phyloP scores from a whole-genome alignment of 2,797 vertebrate genomes.

The Erithacus rubecula region DNA sequence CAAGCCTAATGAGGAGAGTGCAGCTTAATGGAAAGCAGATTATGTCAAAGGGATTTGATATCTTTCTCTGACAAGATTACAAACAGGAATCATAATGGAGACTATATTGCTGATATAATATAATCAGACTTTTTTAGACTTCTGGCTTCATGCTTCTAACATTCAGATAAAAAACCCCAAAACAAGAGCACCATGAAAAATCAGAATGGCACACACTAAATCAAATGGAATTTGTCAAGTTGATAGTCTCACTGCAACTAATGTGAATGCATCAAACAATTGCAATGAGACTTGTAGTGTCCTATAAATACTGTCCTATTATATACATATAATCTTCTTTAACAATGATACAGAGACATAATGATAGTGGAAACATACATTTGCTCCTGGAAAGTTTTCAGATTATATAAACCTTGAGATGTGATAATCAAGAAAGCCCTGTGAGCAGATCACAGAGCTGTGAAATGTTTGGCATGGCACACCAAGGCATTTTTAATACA shows the following conservation, averaged over 20 bases:
- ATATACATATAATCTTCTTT: neutral
- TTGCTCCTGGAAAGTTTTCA: neutral
- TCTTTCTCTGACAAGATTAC: constrained; percentile 11
- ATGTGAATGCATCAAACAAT: neutral
- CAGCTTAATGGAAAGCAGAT: constrained; percentile 17
- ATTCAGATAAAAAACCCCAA: neutral
- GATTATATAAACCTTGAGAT: neutral
- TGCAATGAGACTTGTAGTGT: neutral
- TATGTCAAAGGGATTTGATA: constrained; percentile 5
- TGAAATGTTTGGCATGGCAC: neutral
- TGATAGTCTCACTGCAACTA: neutral
- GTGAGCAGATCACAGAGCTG: neutral
- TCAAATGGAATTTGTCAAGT: neutral
- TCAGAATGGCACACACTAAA: neutral
- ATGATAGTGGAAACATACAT: neutral
- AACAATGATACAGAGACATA: neutral
- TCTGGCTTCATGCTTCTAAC: neutral
- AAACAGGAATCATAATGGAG: neutral
- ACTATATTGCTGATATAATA: neutral
- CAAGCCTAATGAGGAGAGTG: neutral
- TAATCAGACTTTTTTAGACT: neutral
- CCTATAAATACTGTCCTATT: neutral
- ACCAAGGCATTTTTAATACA: neutral
- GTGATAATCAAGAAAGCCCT: neutral
- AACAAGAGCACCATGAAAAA: neutral